phyloP scores from a whole-genome alignment of 2,113 vertebrate genomes.

The Saguinus imperator region DNA sequence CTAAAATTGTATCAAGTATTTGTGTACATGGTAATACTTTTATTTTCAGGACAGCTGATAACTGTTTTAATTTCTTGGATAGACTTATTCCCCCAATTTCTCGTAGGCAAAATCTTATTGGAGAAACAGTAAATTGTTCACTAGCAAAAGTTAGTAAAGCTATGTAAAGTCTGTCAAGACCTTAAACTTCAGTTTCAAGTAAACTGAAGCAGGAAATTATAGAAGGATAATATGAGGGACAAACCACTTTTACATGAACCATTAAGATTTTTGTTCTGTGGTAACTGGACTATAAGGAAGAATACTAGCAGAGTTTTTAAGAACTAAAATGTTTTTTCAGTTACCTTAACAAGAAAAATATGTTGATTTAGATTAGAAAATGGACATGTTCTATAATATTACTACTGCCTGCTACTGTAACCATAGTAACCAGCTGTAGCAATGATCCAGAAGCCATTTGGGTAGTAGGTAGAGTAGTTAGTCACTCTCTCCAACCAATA shows the following conservation, averaged over 20 bases:
- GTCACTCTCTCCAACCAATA: slow-evolving; percentile 15
- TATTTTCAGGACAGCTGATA: slow-evolving; percentile 14
- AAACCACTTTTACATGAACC: slow-evolving; percentile 60
- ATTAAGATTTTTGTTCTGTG: slow-evolving; percentile 60
- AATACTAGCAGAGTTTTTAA: slow-evolving; percentile 44
- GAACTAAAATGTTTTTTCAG: slow-evolving; percentile 64
- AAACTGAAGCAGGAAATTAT: background rate
- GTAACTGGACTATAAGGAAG: slow-evolving; percentile 57
- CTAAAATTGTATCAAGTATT: slow-evolving; percentile 44
- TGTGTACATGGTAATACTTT: slow-evolving; percentile 26
- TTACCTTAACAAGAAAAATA: slow-evolving; percentile 62
- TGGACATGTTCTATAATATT: slow-evolving; percentile 6
- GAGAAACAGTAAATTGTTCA: background rate
- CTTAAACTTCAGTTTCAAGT: background rate
- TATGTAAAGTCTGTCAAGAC: background rate
- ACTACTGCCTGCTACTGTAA: slow-evolving; percentile 26
- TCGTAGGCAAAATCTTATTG: background rate
- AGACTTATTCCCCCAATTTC: background rate
- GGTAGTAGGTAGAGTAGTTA: slow-evolving; percentile 22
- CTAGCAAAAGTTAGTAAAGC: slow-evolving; percentile 19
- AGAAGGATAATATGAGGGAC: slow-evolving; percentile 5
- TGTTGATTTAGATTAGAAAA: slow-evolving; percentile 36
- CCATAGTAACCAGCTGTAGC: background rate
- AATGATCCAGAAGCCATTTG: slow-evolving; percentile 53
- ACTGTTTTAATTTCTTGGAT: slow-evolving; percentile 51